A percentile compares a stretch with the other conserved stretches of the same genome.
Conservation (phyloP, 2,113 vertebrate species). For the Regulus satrapa region DNA sequence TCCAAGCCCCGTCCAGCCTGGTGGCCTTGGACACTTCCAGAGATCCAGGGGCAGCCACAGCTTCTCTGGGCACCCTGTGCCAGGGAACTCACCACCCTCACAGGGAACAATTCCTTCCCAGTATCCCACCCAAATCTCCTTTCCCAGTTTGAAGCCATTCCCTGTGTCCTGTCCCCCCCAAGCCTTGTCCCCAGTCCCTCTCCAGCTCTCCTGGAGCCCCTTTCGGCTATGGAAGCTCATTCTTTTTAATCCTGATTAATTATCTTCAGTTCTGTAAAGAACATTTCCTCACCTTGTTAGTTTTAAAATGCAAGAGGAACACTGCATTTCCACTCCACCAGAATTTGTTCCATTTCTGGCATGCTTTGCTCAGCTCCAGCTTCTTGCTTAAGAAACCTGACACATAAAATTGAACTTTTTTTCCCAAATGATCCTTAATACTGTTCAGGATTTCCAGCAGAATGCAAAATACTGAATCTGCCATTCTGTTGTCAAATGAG, state of each 20-base stretch:
- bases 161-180: not conserved
- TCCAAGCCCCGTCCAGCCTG: rapidly evolving
- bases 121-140: too few relatives aligned
- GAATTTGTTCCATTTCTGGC: not conserved
- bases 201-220: not conserved
- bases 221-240: not conserved
- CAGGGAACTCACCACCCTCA: rapidly evolving
- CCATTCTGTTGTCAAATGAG: not conserved
- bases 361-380: not conserved
- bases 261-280: not conserved
- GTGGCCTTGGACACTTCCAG: not conserved
- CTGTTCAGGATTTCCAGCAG: not conserved
- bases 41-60: not conserved
- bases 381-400: not conserved
- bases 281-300: not conserved
- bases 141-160: too few relatives aligned
- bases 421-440: not conserved
- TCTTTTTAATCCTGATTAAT: not conserved
- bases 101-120: rapidly evolving
- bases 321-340: not conserved
- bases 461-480: not conserved
- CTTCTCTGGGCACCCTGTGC: rapidly evolving
- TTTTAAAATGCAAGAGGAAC: not conserved
- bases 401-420: not conserved
- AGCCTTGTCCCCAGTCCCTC: not conserved